Conservation (phyloP, 2,113 vertebrate species). For the Oxyura jamaicensis region DNA sequence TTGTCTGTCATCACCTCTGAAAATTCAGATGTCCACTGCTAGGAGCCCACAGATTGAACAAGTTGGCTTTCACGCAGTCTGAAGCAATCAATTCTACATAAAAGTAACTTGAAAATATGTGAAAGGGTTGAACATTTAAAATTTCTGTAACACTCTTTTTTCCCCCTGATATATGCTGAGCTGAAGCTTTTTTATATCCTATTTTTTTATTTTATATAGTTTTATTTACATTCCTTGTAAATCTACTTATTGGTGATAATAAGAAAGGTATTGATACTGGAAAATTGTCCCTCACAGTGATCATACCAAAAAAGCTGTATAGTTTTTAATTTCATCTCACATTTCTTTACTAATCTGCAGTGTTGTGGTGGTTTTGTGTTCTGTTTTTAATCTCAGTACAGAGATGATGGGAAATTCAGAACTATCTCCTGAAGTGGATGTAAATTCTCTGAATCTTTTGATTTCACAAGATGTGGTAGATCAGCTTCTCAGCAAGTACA, state of each 20-base stretch:
- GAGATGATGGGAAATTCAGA: slow-evolving; percentile 97
- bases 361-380: neutral
- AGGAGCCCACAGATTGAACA: neutral
- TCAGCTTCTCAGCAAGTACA: slow-evolving; percentile 90
- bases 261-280: neutral
- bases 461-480: slow-evolving; percentile 86
- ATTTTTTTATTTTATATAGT: neutral
- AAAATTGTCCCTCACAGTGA: neutral
- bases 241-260: neutral
- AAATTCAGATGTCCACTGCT: neutral
- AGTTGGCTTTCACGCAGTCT: neutral
- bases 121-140: neutral
- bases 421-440: slow-evolving; percentile 88
- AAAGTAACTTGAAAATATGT: neutral
- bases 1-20: neutral
- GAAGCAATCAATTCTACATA: neutral
- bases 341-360: neutral
- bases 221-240: neutral
- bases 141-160: neutral
- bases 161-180: neutral
- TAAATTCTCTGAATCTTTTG: slow-evolving; percentile 82
- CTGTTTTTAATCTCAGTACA: slow-evolving; percentile 64
- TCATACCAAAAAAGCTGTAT: neutral
- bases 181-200: neutral
- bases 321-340: neutral